These are phyloP conservation scores for Cololabis saira DNA, from an alignment of 2,113 vertebrate species.

Conservation along the genomic window DNA sequence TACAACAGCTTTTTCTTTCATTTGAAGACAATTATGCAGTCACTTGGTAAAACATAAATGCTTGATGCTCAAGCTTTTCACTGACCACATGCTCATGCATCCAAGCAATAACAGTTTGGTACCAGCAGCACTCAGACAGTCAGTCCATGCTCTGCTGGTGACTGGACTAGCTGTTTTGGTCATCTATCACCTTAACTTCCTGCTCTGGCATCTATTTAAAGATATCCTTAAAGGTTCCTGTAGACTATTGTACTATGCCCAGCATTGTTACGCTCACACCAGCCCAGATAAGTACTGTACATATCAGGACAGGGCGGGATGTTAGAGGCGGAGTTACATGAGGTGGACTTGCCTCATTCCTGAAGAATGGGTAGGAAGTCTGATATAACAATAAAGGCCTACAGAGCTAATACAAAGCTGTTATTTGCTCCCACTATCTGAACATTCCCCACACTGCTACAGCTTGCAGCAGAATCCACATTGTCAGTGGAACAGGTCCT, in stretches of 20 bases:
- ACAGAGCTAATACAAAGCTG: background rate
- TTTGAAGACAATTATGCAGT: background rate
- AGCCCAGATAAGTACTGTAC: background rate
- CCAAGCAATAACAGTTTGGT: background rate
- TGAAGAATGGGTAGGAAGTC: no score
- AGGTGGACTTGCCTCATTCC: background rate
- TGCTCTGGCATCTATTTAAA: constrained; percentile 12
- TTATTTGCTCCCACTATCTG: background rate
- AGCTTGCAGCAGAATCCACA: constrained; percentile 21
- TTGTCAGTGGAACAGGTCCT: background rate
- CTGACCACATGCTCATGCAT: background rate
- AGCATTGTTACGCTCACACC: background rate
- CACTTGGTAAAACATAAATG: background rate
- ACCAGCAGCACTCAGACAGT: background rate
- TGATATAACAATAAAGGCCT: background rate
- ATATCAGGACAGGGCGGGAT: background rate
- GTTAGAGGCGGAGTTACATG: no score
- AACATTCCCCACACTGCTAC: constrained; percentile 8
- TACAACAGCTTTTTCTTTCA: background rate
- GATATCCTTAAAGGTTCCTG: constrained; percentile 1
- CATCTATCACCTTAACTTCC: background rate
- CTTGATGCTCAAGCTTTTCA: background rate
- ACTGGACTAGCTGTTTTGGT: background rate
- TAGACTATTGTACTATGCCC: background rate
- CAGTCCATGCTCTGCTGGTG: background rate